Evolutionary conservation across 2,113 vertebrate genomes (phyloP).

Genomic region (Chionis minor): DNA sequence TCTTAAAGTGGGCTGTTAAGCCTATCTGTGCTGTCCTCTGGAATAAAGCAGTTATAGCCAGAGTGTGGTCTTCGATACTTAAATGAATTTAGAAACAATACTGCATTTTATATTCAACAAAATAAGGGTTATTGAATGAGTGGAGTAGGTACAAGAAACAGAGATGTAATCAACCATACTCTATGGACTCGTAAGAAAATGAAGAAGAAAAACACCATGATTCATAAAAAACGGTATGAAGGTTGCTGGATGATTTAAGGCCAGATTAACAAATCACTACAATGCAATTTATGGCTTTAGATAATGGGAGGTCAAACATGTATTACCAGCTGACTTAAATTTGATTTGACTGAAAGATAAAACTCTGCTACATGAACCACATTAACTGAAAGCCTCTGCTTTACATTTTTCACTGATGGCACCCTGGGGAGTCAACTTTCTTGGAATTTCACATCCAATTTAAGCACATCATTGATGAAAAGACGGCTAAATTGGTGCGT

Average conservation of each 20-base stretch:
- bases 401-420: conserved; percentile 72
- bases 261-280: conserved; percentile 57
- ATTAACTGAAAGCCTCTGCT: conserved; percentile 67
- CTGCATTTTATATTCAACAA: background rate
- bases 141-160: background rate
- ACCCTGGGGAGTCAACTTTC: conserved; percentile 76
- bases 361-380: conserved; percentile 29
- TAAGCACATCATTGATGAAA: conserved; percentile 80
- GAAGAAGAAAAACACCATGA: background rate
- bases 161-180: background rate
- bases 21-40: background rate
- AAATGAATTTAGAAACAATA: conserved; percentile 7
- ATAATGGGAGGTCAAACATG: conserved; percentile 66
- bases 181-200: background rate
- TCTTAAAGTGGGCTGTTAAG: background rate
- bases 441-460: conserved; percentile 75
- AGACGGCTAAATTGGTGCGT: conserved; percentile 71
- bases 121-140: background rate
- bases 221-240: background rate
- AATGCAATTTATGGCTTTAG: conserved; percentile 44
- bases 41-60: background rate
- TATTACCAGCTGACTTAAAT: conserved; percentile 72
- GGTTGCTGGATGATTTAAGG: background rate
- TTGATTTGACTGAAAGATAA: conserved; percentile 71
- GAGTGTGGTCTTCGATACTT: background rate